Conservation (phyloP, 2,888 invertebrate species). For the Oligia latruncula region DNA sequence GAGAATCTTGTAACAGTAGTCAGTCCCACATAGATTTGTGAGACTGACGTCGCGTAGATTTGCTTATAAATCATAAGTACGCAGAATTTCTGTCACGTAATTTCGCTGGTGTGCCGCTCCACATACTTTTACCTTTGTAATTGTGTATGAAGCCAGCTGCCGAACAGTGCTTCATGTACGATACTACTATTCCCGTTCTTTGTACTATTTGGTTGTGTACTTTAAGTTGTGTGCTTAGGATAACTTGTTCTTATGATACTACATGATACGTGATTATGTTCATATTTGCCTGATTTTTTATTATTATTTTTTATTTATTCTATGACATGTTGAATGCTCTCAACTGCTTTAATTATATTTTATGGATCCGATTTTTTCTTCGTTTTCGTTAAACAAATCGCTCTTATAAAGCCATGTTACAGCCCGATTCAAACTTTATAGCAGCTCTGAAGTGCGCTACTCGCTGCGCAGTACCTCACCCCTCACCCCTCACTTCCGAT, state of each 20-base stretch:
- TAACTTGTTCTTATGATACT: conserved; percentile 33
- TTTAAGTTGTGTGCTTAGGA: conserved; percentile 37
- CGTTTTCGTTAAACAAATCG: not conserved
- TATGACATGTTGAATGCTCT: conserved; percentile 48
- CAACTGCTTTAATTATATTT: conserved; percentile 21
- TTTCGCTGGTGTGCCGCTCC: conserved; percentile 18
- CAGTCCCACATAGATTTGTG: not conserved
- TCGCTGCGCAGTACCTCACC: not conserved
- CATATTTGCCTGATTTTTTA: conserved; percentile 47
- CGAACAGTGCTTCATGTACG: conserved; percentile 8
- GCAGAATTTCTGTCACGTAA: not conserved
- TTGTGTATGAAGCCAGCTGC: conserved; percentile 11
- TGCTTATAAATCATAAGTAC: not conserved
- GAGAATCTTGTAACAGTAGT: not conserved
- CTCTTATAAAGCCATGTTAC: not conserved
- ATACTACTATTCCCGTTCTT: conserved; percentile 17
- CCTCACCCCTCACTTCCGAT: not conserved
- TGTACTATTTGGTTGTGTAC: conserved; percentile 34
- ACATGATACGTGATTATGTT: conserved; percentile 49
- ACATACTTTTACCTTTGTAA: not conserved
- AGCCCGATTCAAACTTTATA: not conserved
- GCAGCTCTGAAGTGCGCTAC: not conserved
- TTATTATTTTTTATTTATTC: conserved; percentile 27
- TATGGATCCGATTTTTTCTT: not conserved
- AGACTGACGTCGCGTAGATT: not conserved